phyloP scores from a whole-genome alignment of 2,113 vertebrate species.

The western clawed frog (Xenopus tropicalis) region DNA sequence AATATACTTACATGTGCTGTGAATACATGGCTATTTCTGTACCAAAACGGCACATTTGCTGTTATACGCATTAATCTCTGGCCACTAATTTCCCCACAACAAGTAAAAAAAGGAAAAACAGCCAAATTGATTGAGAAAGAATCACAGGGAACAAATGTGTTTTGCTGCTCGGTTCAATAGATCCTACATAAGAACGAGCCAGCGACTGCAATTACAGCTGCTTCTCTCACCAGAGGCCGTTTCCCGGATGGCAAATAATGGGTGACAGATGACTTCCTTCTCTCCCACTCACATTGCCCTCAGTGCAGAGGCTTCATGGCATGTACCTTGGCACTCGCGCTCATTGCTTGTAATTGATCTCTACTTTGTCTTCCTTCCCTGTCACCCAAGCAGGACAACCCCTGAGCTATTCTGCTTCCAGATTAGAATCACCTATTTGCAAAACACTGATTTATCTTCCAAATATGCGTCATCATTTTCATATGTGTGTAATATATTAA shows the following conservation, averaged over 20 bases:
- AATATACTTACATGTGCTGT: background rate
- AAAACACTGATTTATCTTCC: too few relatives aligned
- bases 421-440: background rate
- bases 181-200: constrained; percentile 9
- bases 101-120: background rate
- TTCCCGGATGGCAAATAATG: constrained; percentile 43
- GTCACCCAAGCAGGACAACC: background rate
- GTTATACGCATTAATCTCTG: background rate
- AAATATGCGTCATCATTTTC: too few relatives aligned
- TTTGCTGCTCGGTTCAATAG: constrained; percentile 31
- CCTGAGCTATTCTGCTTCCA: background rate
- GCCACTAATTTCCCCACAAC: background rate
- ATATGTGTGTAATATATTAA: too few relatives aligned
- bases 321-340: constrained; percentile 9
- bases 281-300: constrained; percentile 23
- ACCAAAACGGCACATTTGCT: background rate
- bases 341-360: constrained; percentile 35
- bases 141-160: constrained; percentile 21
- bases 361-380: background rate
- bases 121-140: constrained; percentile 24
- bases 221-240: constrained; percentile 15
- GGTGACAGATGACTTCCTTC: constrained; percentile 43
- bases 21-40: background rate
- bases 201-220: constrained; percentile 28
- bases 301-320: background rate